Percentiles rank a stretch among this genome's conserved stretches.
phyloP scores from a whole-genome alignment of 2,113 vertebrate species.

The Ascaphus truei region DNA sequence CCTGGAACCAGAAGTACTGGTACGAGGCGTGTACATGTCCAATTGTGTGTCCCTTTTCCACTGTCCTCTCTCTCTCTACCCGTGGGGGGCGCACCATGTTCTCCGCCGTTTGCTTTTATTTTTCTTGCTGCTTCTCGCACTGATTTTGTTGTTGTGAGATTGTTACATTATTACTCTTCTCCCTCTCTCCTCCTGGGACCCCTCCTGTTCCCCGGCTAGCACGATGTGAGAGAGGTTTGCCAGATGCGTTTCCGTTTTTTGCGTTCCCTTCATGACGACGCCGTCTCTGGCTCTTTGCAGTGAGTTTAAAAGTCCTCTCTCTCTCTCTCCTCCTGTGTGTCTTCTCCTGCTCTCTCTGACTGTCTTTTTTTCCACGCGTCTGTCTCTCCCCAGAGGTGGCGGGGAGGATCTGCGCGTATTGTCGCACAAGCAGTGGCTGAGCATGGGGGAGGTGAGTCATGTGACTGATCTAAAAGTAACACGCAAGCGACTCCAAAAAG shows the following conservation, averaged over 20 bases:
- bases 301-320: neutral
- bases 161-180: neutral
- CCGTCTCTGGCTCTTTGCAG: neutral
- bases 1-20: conserved; percentile 50
- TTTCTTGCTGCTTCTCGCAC: too few species aligned
- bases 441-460: conserved; percentile 65
- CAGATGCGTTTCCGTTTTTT: conserved; percentile 45
- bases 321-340: neutral
- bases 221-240: conserved; percentile 45
- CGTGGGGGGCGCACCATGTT: too few species aligned
- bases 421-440: conserved; percentile 75
- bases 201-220: too few species aligned
- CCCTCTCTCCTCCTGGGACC: neutral
- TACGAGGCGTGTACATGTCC: too few species aligned
- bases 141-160: neutral
- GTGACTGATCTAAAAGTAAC: too few species aligned
- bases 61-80: neutral
- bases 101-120: too few species aligned
- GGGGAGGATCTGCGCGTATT: conserved; percentile 52
- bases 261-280: conserved; percentile 38
- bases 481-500: too few species aligned
- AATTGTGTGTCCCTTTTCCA: neutral
- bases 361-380: neutral
- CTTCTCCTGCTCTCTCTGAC: neutral
- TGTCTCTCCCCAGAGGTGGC: conserved; percentile 43